Conservation (phyloP, 2,888 invertebrate species). For the Drosophila kanekoi region DNA sequence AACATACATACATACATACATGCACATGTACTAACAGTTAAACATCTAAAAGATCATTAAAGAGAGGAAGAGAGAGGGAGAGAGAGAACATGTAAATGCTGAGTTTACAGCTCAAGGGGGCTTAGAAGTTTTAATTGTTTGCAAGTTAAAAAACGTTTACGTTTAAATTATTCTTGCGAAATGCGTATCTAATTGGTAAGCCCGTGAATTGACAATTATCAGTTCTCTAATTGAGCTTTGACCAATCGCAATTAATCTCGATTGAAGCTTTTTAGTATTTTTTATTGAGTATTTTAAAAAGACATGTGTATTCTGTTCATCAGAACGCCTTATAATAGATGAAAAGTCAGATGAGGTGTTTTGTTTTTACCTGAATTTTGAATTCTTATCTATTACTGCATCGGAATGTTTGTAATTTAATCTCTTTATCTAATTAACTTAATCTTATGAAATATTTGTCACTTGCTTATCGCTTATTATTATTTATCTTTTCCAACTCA, state of each 20-base stretch:
- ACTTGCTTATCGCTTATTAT: slow-evolving; percentile 4
- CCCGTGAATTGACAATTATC: background rate
- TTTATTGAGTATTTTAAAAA: background rate
- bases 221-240: background rate
- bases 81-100: background rate
- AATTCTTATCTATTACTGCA: background rate
- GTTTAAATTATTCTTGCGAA: background rate
- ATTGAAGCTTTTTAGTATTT: background rate
- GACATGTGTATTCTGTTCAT: background rate
- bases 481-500: background rate
- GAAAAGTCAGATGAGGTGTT: background rate
- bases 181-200: background rate
- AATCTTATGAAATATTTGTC: background rate
- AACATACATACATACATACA: background rate
- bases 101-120: background rate
- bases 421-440: background rate
- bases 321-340: background rate
- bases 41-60: slow-evolving; percentile 2
- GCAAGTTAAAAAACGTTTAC: background rate
- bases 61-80: background rate
- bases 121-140: background rate
- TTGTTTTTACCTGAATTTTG: too few species aligned
- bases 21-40: too few species aligned
- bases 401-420: slow-evolving; percentile 3
- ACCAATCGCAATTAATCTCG: too few species aligned